Base-by-base conservation (phyloP, 1,140 invertebrate species). In the Papilio xuthus region DNA sequence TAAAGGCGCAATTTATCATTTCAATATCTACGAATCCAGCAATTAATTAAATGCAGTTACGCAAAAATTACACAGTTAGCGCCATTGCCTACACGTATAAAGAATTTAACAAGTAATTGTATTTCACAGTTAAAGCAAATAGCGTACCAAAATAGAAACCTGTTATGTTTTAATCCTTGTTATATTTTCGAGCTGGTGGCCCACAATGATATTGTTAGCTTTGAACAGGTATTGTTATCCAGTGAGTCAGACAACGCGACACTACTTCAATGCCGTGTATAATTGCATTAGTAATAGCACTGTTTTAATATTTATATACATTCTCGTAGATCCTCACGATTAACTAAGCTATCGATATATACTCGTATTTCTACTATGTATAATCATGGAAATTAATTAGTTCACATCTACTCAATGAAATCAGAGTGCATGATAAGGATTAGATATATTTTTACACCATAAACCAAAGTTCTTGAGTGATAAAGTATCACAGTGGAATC, bases 261-360 rank as follows among this genome's bases (percentile, higher is more conserved):
- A 56, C 83, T 84, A 82, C 56, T 81, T 83, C 83, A 83, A 79
- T 82, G 84, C 71, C 71, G 23, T 73, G 47, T 13, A 73, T 42
- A 50, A 73, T 50, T 47, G 42, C 37, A 73, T 73, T 73, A 78
- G 79, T 74, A 80, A 80, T 74, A 76, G 73, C 20, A 42, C 23
- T 73, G 69, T 71, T 70, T 42, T 26, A 42, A 71, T 71, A 71
- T 71, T 71, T 41, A 71, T 41, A 42, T 32, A 15, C 4, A 70
- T 41, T 70, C 67, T 70, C 20, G 69, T 71, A 18, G 69, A 10
- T 42, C 69, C 69, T 71, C 23, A 26, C 26, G 32, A 4, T 28
- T 67, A 4, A 15, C 13, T 18, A 67, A 28, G 18, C 13, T 50
- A 6, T 0, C 9, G 18, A 2, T n/a, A 4, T 53, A 53, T n/a